Base-by-base conservation (phyloP, 2,888 invertebrate genomes). In the Thecocarcelia acutangulata region DNA sequence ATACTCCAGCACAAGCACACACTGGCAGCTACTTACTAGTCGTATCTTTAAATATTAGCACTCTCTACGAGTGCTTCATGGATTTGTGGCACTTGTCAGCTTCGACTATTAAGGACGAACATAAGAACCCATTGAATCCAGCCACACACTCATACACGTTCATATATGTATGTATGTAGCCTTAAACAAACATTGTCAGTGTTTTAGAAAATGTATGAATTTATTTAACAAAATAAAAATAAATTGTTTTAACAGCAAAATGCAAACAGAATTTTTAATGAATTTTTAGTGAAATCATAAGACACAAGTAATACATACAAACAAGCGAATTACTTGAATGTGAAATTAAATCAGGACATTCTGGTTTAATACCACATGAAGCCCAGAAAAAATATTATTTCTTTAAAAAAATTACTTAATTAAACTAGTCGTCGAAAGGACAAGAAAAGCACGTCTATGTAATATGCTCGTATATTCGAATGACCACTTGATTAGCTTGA, bases 211-310 rank as follows among this genome's bases (percentile, higher is more conserved):
- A 46, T 52, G 42, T 68, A 52, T 75, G 50, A 17, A 44, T 59
- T 33, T 58, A 50, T 58, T 64, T 44, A 46, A 2, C 8, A 66
- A 66, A 63, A 64, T 24, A 21, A 58, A 74, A 48, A 66, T 61
- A 73, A 70, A 76, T 42, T 81, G 56, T 77, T 77, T 63, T 58
- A 56, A 46, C 50, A 61, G 24, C 68, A 17, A 74, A 77, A 77
- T 70, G 81, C 77, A 82, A 77, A 82, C 73, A 59, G 81, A 77
- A 82, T 82, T 70, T 40, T 52, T 82, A 82, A 82, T 82, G 74
- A 82, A 64, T 64, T 69, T 68, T 75, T 24, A 52, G 69, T 64
- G 19, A 64, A 50, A 17, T 33, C 52, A 68, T 5, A 46, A 54
- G 24, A n/a, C n/a, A n/a, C n/a, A n/a, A n/a, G 33, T 64, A 44